Conservation (phyloP, 2,113 vertebrate genomes). For the Nibea coibor region DNA sequence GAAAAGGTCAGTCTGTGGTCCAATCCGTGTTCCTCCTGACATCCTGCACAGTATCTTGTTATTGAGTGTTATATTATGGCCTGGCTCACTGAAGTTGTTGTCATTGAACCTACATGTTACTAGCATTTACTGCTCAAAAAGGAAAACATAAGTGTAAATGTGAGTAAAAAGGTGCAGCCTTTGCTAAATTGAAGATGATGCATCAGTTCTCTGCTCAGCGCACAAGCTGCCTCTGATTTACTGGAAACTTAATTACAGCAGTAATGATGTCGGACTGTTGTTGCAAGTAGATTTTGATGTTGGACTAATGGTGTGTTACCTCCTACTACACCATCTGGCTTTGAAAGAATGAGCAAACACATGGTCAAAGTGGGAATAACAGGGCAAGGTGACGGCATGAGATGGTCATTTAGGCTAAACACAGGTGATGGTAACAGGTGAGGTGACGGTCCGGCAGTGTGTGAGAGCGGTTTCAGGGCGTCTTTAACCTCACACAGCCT, state of each 20-base stretch:
- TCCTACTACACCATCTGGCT: constrained; percentile 6
- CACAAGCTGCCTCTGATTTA: neutral
- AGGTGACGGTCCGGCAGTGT: neutral
- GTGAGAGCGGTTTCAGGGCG: constrained; percentile 38
- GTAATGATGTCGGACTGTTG: neutral
- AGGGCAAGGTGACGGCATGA: constrained; percentile 13
- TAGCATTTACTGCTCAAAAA: neutral
- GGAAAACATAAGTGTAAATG: neutral
- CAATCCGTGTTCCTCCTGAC: neutral
- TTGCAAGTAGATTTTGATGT: neutral
- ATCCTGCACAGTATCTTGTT: neutral
- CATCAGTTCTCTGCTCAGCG: neutral
- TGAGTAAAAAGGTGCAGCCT: neutral
- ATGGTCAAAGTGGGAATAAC: constrained; percentile 44
- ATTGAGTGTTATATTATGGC: neutral
- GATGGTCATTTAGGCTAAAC: constrained; percentile 40
- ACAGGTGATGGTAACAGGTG: neutral
- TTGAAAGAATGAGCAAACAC: neutral
- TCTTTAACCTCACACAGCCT: constrained; percentile 30
- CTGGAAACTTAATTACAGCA: neutral
- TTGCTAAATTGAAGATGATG: neutral
- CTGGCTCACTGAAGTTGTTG: neutral
- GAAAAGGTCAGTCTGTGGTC: neutral
- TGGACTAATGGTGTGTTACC: neutral
- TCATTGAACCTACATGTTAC: too few relatives aligned